Evolutionary conservation across 30 jellyfish, hydroid and myxozoan species (phyloP).

Genomic region (Aurelia sp.): DNA sequence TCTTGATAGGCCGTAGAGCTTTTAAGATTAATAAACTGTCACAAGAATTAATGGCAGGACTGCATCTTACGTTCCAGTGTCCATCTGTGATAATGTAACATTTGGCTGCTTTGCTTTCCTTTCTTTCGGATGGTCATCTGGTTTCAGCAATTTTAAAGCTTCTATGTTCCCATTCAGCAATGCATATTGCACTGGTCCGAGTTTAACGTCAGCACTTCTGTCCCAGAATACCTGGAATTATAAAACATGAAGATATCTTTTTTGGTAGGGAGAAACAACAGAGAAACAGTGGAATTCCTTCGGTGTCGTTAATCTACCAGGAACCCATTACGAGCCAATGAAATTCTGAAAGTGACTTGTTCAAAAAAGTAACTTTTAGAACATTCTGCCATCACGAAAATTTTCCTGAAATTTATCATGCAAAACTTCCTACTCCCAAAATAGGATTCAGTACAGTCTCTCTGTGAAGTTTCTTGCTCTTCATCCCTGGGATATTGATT

Average conservation of each 20-base stretch:
- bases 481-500: too few relatives aligned
- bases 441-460: too few relatives aligned
- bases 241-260: background rate
- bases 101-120: slow-evolving; percentile 47
- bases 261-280: background rate
- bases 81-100: background rate
- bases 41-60: too few relatives aligned
- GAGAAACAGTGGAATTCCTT: background rate
- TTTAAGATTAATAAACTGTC: too few relatives aligned
- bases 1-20: too few relatives aligned
- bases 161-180: slow-evolving; percentile 41
- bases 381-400: too few relatives aligned
- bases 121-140: slow-evolving; percentile 16
- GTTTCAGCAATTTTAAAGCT: slow-evolving; percentile 22
- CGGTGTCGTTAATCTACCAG: too few relatives aligned
- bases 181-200: slow-evolving; percentile 64
- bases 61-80: slow-evolving; percentile 49
- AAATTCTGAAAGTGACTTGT: too few relatives aligned
- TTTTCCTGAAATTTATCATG: too few relatives aligned
- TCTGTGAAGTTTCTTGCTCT: too few relatives aligned
- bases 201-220: slow-evolving; percentile 55
- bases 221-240: slow-evolving; percentile 44
- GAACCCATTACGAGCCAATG: too few relatives aligned
- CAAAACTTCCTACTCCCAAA: too few relatives aligned
- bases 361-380: background rate